phyloP scores from a whole-genome alignment of 2,888 invertebrate genomes.

The Catocala fraxini region DNA sequence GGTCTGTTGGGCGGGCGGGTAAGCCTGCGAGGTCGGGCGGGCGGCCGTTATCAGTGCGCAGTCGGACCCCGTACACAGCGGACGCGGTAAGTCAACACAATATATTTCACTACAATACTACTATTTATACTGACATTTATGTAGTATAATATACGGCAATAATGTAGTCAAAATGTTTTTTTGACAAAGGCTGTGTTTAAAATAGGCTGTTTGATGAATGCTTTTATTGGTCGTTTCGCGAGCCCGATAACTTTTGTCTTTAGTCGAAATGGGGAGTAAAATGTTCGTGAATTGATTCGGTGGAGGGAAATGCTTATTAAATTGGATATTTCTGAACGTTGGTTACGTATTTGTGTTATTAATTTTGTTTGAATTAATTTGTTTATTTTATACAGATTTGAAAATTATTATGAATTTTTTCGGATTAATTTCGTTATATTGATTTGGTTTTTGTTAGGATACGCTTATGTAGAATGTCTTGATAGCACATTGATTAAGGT shows the following conservation, averaged over 20 bases:
- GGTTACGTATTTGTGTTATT: neutral
- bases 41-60: constrained; percentile 54
- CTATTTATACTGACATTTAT: constrained; percentile 2
- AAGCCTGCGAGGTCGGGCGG: constrained; percentile 28
- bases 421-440: too few species aligned
- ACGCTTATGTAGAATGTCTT: too few species aligned
- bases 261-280: constrained; percentile 19
- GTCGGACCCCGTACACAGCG: constrained; percentile 43
- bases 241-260: constrained; percentile 33
- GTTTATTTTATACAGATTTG: too few species aligned
- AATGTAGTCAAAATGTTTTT: neutral
- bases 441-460: too few species aligned
- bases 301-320: constrained; percentile 4
- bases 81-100: constrained; percentile 40
- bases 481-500: too few species aligned
- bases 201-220: constrained; percentile 1
- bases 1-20: constrained; percentile 18
- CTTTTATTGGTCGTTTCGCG: constrained; percentile 10
- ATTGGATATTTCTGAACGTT: neutral
- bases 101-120: constrained; percentile 5
- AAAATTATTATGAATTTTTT: too few species aligned
- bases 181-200: neutral
- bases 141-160: constrained; percentile 5
- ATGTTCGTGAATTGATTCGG: constrained; percentile 24
- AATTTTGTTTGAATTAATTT: neutral